Evolutionary conservation across 2,797 vertebrate species (phyloP), one percentile per base, ranked within the genome.

Genomic region (Polyboroides typus): DNA sequence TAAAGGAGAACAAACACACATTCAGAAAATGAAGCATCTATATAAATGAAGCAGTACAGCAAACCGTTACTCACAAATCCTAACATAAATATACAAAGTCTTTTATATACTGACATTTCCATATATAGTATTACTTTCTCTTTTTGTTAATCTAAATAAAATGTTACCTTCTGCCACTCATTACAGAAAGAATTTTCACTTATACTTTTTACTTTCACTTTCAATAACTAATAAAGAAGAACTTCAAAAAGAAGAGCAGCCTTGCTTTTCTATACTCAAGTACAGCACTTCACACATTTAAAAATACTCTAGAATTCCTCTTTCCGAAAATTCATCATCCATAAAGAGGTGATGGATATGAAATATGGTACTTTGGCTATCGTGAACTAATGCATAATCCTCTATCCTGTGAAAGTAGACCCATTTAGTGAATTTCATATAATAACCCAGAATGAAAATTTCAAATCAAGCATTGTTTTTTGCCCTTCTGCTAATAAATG

Each of bases 71-170:
- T 89, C 80, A 89, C 81, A 91, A 90, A 96, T 76, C 88, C 90
- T 83, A 90, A 91, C 63, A 76, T 63, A 85, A 97, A 97, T 67
- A 84, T 81, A 86, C 62, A 76, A 96, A 47, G 64, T 33, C 63
- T 91, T 74, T 88, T 82, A 95, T 85, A 93, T 71, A 89, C 66
- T 71, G 70, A 91, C 33, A 73, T 97, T 97, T 97, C 93, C 83
- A 83, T 95, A 89, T 86, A 81, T 83, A 96, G 82, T 83, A 95
- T 89, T 96, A 73, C 60, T 94, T 97, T 94, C 74, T 96, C 73
- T 89, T 97, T 97, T 94, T 88, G 66, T 95, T 97, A 94, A 93
- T 94, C 86, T 96, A 97, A 98, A 90, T 91, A 96, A 97, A 96
- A 95, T 66, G 72, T 76, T 95, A 93, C 50, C 38, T 60, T 96